Percentiles rank a stretch among this genome's conserved stretches.
These are phyloP conservation scores for Phasia obesa DNA, from an alignment of 2,888 invertebrate species.

Conservation along the genomic window DNA sequence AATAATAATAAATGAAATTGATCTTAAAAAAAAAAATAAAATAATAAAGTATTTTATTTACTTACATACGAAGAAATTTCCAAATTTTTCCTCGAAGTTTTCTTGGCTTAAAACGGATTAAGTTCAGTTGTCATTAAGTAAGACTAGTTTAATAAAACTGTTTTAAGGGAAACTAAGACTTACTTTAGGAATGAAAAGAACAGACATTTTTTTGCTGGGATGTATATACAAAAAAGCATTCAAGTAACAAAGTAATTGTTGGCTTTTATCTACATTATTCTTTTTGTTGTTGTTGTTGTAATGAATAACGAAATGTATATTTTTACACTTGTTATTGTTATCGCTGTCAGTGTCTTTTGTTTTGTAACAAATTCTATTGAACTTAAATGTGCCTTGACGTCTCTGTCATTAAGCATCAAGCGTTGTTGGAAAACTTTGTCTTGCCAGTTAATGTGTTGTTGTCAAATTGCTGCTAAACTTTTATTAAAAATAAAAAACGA, in stretches of 20 bases:
- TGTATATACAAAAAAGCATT: neutral
- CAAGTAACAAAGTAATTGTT: constrained; percentile 9
- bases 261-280: constrained; percentile 20
- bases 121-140: no score
- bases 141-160: no score
- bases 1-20: no score
- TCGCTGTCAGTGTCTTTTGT: neutral
- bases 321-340: constrained; percentile 48
- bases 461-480: neutral
- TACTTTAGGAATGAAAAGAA: no score
- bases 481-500: no score
- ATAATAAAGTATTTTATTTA: no score
- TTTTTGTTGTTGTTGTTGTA: constrained; percentile 11
- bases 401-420: constrained; percentile 51
- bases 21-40: no score
- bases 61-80: no score
- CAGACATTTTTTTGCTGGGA: constrained; percentile 18
- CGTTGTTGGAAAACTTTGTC: constrained; percentile 23
- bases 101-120: no score
- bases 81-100: no score
- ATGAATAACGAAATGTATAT: constrained; percentile 27
- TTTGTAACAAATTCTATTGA: constrained; percentile 31
- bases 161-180: no score
- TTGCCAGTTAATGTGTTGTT: neutral
- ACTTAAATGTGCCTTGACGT: constrained; percentile 50